Evolutionary conservation across 2,888 invertebrate species (phyloP), one percentile per base, ranked within the genome.

Genomic region (Cryptocephalus primarius): DNA sequence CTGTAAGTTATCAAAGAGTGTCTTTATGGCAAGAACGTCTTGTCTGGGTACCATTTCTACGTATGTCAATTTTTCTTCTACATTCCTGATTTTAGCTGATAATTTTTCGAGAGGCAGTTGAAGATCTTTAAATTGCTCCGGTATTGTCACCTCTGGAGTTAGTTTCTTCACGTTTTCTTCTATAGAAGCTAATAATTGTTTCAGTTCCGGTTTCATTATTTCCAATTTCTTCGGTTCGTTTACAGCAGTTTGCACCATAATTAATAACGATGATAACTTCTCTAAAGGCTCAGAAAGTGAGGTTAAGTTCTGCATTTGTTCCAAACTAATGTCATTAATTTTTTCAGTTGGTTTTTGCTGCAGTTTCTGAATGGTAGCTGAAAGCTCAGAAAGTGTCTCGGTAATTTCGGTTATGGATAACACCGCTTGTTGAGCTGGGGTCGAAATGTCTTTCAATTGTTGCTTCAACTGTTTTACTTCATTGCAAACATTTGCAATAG

Each of bases 321-420:
- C 39, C 32, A n/a, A 9, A 12, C 22, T 22, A 22, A 44, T 40
- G 38, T 43, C 47, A 10, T 44, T 32, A 22, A 44, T 9, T n/a
- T 9, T 9, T 13, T 13, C 32, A 9, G 13, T 9, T 32, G n/a
- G 14, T 33, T 4, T 12, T 34, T 45, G 40, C 8, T 44, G 31
- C n/a, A 48, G 34, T 22, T 51, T 32, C 41, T 46, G 41, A 39
- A 56, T 43, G 12, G 47, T 46, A 32, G 32, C 40, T 43, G 44
- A 32, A 1, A 53, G 40, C 22, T 44, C 42, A 9, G 38, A 33
- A 9, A 55, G 33, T 12, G 51, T 42, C 13, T 47, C 44, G 9
- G 46, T 45, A 45, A 53, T 32, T 32, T 53, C 55, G 31, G 43
- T 36, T 22, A 57, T 13, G 9, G 49, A 45, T 13, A 56, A 33